phyloP scores from a whole-genome alignment of 2,113 vertebrate species.

The Cryptomyrus ogoouensis region DNA sequence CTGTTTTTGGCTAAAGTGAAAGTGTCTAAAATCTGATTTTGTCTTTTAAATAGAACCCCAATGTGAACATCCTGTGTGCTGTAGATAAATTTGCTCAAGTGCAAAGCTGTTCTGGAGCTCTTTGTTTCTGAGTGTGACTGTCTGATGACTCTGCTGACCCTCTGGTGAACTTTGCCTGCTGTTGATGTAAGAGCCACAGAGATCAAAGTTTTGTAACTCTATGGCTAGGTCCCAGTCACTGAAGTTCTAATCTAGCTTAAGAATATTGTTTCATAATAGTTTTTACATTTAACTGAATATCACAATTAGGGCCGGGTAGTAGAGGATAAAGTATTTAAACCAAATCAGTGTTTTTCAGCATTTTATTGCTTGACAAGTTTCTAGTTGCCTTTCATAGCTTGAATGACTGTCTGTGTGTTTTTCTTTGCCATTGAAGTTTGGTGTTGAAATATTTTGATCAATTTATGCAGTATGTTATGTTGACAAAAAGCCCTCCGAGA shows the following conservation, averaged over 20 bases:
- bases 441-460: constrained; percentile 7
- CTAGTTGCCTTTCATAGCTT: neutral
- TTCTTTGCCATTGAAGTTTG: constrained; percentile 1
- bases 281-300: neutral
- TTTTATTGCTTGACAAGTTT: neutral
- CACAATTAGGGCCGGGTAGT: neutral
- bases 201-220: constrained; percentile 50
- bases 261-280: constrained; percentile 18
- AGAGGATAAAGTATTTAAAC: neutral
- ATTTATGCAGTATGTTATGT: constrained; percentile 16
- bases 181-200: constrained; percentile 62
- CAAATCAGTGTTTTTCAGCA: neutral
- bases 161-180: constrained; percentile 61
- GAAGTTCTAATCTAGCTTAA: constrained; percentile 42
- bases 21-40: neutral
- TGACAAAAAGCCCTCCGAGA: constrained; percentile 18
- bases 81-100: constrained; percentile 47
- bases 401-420: neutral
- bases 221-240: constrained; percentile 30
- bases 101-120: constrained; percentile 50
- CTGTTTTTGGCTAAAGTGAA: neutral
- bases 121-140: constrained; percentile 57
- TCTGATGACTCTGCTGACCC: constrained; percentile 64
- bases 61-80: constrained; percentile 18
- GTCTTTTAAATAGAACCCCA: neutral